Percentiles rank a stretch among this genome's conserved stretches.
Conservation (phyloP, 2,113 vertebrate genomes). For the Perca fluviatilis region DNA sequence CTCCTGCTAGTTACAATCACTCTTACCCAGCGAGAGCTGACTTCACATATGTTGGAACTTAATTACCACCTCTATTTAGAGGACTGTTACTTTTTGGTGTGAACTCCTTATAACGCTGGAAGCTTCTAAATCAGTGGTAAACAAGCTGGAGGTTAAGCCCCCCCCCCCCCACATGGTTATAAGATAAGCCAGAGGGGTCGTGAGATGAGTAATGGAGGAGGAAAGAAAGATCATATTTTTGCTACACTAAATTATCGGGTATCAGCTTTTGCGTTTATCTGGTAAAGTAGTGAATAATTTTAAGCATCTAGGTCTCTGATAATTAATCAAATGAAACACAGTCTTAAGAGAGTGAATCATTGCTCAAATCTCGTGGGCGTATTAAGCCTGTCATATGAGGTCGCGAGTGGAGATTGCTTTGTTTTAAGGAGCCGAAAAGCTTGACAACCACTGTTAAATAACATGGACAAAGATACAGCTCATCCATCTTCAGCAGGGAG, state of each 20-base stretch:
- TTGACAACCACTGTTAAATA: slow-evolving; percentile 1
- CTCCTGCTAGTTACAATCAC: slow-evolving; percentile 15
- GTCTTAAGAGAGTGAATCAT: slow-evolving; percentile 39
- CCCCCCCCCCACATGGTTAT: slow-evolving; percentile 13
- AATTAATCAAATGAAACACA: slow-evolving; percentile 56
- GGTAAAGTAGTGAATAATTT: slow-evolving; percentile 41
- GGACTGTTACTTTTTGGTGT: slow-evolving; percentile 30
- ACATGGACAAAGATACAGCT: not conserved
- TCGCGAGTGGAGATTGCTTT: slow-evolving; percentile 6
- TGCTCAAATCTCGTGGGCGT: slow-evolving; percentile 26
- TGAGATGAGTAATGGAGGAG: slow-evolving; percentile 21
- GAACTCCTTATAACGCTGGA: slow-evolving; percentile 26
- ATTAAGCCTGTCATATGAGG: slow-evolving; percentile 26
- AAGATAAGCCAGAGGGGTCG: slow-evolving; percentile 27
- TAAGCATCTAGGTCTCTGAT: slow-evolving; percentile 36
- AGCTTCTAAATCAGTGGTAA: slow-evolving; percentile 26
- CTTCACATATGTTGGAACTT: slow-evolving; percentile 22
- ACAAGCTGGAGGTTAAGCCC: slow-evolving; percentile 25
- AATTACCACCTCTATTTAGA: slow-evolving; percentile 43
- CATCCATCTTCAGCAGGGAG: not conserved
- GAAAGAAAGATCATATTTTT: slow-evolving; percentile 32
- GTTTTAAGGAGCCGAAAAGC: slow-evolving; percentile 6
- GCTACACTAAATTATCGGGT: slow-evolving; percentile 26
- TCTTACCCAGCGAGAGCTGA: slow-evolving; percentile 17
- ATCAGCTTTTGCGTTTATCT: slow-evolving; percentile 33